A percentile compares a stretch with the other conserved stretches of the same genome.
These are phyloP conservation scores for Pycnonotus jocosus DNA, from an alignment of 2,113 vertebrate species.

Conservation along the genomic window DNA sequence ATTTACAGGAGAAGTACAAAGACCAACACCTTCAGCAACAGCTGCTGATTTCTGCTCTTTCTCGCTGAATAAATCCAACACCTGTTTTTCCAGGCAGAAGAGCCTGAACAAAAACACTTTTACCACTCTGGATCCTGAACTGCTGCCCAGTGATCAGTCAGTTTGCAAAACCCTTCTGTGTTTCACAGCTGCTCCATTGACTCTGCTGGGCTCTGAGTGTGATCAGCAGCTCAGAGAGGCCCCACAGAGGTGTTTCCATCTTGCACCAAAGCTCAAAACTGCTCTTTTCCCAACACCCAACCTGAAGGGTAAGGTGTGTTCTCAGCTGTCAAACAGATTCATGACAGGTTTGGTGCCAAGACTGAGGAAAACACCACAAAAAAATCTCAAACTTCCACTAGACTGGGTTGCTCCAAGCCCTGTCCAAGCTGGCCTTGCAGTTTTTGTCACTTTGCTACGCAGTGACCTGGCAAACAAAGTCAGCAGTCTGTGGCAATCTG, in stretches of 20 bases:
- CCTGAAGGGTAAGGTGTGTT: background rate
- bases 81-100: background rate
- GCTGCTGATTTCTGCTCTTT: background rate
- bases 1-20: background rate
- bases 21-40: background rate
- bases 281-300: background rate
- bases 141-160: background rate
- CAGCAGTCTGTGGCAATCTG: constrained; percentile 52
- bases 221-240: background rate
- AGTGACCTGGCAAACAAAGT: constrained; percentile 39
- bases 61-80: background rate
- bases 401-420: background rate
- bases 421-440: background rate
- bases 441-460: background rate
- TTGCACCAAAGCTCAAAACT: background rate
- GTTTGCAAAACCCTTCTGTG: background rate
- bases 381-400: background rate
- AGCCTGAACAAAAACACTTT: background rate
- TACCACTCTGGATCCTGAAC: background rate
- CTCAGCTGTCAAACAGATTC: background rate
- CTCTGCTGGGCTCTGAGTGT: background rate
- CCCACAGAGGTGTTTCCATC: background rate
- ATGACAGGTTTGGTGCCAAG: background rate
- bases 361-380: background rate
- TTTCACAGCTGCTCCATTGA: background rate